Evolutionary conservation across 2,797 vertebrate genomes (phyloP), one percentile per base, ranked within the genome.

Genomic region (Agapornis canus): DNA sequence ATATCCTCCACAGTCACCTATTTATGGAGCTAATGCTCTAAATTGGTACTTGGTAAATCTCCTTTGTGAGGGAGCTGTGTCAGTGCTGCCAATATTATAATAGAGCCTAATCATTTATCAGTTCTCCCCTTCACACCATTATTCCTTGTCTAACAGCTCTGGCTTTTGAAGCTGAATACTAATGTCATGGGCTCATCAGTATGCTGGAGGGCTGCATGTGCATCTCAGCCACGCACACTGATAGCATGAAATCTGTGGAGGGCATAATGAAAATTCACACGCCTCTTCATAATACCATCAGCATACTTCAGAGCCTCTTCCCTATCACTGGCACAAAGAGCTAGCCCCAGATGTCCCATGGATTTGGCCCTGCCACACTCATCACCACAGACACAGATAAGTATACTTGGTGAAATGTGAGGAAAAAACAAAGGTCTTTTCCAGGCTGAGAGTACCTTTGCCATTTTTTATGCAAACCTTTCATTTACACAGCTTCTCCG

Each of bases 91-190:
- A 68, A 89, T 97, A 96, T 94, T 95, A 81, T 87, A 93, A 94
- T 57, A 86, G 93, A 84, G 66, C 70, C 90, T 96, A 95, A 98
- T 97, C 95, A 95, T 96, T 97, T 97, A 94, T 84, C 96, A 92
- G 78, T 80, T 87, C 86, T 96, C 60, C 92, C 70, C 82, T 96
- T 97, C 91, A 71, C 93, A 94, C 83, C 59, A 52, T 92, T 95
- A 82, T 96, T 96, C 95, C 90, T 91, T 5, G 73, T 93, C 92
- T 92, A 96, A 95, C 92, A 97, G 92, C 92, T 91, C 79, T 1
- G 14, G 88, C 51, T 90, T 94, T 95, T 76, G 48, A 84, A 70
- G 32, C 82, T 92, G 97, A 96, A 94, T 96, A 83, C 86, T 94
- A 97, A 97, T 94, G 89, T 21, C 78, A 43, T 7, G 20, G n/a